Evolutionary conservation across 2,113 vertebrate genomes (phyloP).

Genomic region (Anguilla japonica): DNA sequence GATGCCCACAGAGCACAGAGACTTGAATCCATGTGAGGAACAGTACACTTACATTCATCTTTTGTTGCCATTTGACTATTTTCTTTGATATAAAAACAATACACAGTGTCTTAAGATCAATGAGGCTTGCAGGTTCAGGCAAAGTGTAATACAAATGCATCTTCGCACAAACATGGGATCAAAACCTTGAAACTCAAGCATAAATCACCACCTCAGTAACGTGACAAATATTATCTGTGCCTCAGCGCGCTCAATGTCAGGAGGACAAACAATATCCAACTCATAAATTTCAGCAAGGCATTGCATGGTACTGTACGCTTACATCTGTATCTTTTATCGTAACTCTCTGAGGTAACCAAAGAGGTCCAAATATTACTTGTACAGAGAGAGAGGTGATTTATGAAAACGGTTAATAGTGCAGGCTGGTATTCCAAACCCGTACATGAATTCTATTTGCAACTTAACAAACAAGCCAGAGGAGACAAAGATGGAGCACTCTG

Average conservation of each 20-base stretch:
- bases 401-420: background rate
- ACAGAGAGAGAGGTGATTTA: background rate
- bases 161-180: background rate
- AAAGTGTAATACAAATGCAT: background rate
- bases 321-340: constrained; percentile 1
- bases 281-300: background rate
- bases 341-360: background rate
- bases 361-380: background rate
- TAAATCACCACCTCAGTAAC: background rate
- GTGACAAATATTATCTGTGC: background rate
- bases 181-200: background rate
- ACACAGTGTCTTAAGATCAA: background rate
- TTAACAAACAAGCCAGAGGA: background rate
- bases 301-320: background rate
- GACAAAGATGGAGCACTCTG: background rate
- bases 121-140: background rate
- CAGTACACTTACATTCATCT: too few species aligned
- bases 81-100: background rate
- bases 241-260: background rate
- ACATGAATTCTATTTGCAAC: background rate
- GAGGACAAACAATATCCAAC: background rate
- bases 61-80: background rate
- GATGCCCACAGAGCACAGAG: too few species aligned
- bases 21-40: too few species aligned
- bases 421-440: background rate